A percentile compares a stretch with the other conserved stretches of the same genome.
These are phyloP conservation scores for Nipponacmea schrenckii DNA, from an alignment of 2,888 invertebrate species.

Conservation along the genomic window DNA sequence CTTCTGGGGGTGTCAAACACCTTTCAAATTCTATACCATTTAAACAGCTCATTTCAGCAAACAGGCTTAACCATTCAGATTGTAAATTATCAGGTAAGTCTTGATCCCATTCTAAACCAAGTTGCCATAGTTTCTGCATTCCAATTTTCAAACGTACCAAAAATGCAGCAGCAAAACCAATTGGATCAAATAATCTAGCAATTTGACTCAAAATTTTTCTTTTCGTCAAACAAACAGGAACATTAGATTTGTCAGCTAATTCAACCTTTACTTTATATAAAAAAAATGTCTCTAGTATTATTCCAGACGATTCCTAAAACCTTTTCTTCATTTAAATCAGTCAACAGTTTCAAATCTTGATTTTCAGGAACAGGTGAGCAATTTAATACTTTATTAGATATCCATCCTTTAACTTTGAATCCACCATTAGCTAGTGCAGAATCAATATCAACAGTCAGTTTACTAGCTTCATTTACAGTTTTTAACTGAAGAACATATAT, in stretches of 20 bases:
- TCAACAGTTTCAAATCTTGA: neutral
- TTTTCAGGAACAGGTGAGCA: neutral
- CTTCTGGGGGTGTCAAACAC: neutral
- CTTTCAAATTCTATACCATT: neutral
- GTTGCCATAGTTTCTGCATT: conserved; percentile 1
- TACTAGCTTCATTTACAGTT: conserved; percentile 1
- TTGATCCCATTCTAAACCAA: conserved; percentile 1
- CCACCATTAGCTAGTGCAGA: neutral
- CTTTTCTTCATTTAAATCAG: neutral
- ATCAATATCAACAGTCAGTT: neutral
- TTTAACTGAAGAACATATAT: neutral
- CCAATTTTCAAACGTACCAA: neutral
- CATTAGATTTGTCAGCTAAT: neutral
- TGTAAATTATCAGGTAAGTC: neutral
- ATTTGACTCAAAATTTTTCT: conserved; percentile 1
- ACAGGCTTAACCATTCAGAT: neutral
- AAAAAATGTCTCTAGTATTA: neutral
- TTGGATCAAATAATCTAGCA: neutral
- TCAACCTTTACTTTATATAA: neutral
- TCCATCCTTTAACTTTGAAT: neutral
- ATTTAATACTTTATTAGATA: neutral
- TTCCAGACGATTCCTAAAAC: neutral
- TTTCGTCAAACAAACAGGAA: neutral
- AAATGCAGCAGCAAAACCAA: conserved; percentile 6
- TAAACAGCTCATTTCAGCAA: neutral